Evolutionary conservation across 2,113 vertebrate genomes (phyloP), one percentile per base, ranked within the genome.

Genomic region (Aptenodytes forsteri): DNA sequence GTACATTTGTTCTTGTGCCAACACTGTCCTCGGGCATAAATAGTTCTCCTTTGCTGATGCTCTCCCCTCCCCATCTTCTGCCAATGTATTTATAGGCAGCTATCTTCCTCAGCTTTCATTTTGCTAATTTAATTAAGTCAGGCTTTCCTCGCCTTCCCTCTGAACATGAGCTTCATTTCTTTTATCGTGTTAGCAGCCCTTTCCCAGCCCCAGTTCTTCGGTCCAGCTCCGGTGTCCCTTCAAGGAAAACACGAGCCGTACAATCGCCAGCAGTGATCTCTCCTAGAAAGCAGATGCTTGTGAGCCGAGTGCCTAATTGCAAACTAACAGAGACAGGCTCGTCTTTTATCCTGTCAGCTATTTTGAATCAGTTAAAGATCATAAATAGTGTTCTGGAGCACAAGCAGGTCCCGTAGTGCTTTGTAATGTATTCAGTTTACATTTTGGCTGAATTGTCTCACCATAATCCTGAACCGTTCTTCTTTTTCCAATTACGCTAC

Each of bases 71-170:
- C n/a, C 4, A 0, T 50, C 61, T 84, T 82, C 91, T 8, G 0
- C 61, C 73, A 6, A 50, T 4, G 29, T 83, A 87, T 95, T 97
- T 94, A 93, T 71, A 97, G 87, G 90, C 82, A 83, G 84, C 54
- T 93, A 42, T 85, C 84, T 83, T 97, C 82, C 90, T 87, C 84
- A 69, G 82, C 87, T 79, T 94, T 82, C 73, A 38, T 56, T 89
- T 80, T 71, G 61, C 69, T 97, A 89, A 95, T 89, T 94, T 69
- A 94, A 97, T 97, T 95, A 97, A 89, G 81, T n/a, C 81, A 94
- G 77, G 77, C 81, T 94, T 96, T 72, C 89, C 83, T 95, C 8
- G 0, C 67, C 72, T 83, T 70, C 83, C 69, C 87, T 94, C 81
- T 6, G 0, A 89, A 71, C 2, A 70, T 0, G 1, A 87, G 77